Percentiles rank a stretch among this genome's conserved stretches.
Conservation (phyloP, 2,113 vertebrate genomes). For the Dicerorhinus sumatrensis region DNA sequence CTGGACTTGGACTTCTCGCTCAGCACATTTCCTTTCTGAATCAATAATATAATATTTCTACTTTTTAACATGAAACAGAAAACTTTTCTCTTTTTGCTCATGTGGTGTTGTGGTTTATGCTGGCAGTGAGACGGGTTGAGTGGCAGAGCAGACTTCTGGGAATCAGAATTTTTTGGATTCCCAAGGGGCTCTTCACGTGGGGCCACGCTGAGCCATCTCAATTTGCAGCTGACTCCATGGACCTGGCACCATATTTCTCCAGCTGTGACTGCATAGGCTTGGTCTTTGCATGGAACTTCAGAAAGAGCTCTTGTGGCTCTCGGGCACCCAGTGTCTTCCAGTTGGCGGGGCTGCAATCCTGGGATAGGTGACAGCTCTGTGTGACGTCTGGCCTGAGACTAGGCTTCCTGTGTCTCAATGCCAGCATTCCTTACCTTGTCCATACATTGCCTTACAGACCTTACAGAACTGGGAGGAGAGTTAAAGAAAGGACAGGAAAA, state of each 20-base stretch:
- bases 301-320: accelerated
- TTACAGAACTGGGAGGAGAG: not conserved
- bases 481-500: not conserved
- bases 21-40: slow-evolving; percentile 79
- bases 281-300: not conserved
- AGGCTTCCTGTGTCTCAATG: accelerated
- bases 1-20: slow-evolving; percentile 65
- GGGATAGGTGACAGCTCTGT: accelerated
- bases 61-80: slow-evolving; percentile 73
- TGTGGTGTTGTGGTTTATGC: not conserved
- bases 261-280: accelerated
- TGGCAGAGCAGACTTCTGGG: not conserved
- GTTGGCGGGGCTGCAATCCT: accelerated
- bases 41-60: slow-evolving; percentile 76
- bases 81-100: not conserved
- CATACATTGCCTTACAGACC: accelerated
- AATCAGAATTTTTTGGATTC: not conserved
- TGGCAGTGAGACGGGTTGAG: not conserved
- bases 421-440: accelerated
- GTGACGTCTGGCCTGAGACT: not conserved
- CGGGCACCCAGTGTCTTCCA: not conserved
- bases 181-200: accelerated
- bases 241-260: accelerated
- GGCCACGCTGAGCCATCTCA: accelerated
- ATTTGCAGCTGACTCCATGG: accelerated